Conservation (phyloP, 2,113 vertebrate species). For the Planiliza haematocheilus region DNA sequence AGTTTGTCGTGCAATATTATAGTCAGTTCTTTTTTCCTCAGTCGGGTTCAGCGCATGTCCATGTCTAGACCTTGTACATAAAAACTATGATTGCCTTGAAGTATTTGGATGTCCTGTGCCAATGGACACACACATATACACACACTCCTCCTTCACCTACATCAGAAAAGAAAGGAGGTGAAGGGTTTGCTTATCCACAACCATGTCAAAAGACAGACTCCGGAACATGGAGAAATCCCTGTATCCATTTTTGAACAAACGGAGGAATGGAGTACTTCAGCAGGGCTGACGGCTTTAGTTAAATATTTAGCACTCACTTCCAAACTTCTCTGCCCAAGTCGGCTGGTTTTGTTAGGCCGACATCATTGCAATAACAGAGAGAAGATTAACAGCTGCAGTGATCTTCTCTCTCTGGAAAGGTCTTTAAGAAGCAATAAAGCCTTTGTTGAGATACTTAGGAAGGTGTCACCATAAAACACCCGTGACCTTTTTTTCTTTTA, state of each 20-base stretch:
- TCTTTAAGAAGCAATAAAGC: slow-evolving; percentile 46
- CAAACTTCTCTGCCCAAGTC: slow-evolving; percentile 22
- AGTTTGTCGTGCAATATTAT: not conserved
- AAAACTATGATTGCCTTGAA: not conserved
- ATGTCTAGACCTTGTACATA: not conserved
- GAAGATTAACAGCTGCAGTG: slow-evolving; percentile 50
- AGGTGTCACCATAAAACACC: slow-evolving; percentile 69
- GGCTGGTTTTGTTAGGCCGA: slow-evolving; percentile 33
- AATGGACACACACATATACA: not conserved
- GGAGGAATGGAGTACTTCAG: slow-evolving; percentile 19
- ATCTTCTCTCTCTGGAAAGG: slow-evolving; percentile 54
- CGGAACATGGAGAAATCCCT: slow-evolving; percentile 18
- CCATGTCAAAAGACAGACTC: slow-evolving; percentile 16
- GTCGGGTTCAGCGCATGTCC: not conserved
- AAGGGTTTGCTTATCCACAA: slow-evolving; percentile 10
- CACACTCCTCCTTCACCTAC: not conserved
- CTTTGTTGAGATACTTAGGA: slow-evolving; percentile 45
- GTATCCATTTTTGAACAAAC: slow-evolving; percentile 40
- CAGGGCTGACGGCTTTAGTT: slow-evolving; percentile 39
- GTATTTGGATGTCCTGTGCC: not conserved
- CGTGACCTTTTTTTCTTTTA: slow-evolving; percentile 52
- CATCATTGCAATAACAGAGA: slow-evolving; percentile 19
- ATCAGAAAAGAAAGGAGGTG: slow-evolving; percentile 20
- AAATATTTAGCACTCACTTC: slow-evolving; percentile 53
- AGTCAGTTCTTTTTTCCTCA: not conserved